Evolutionary conservation across 1,140 invertebrate genomes (phyloP), one percentile per base, ranked within the genome.

Genomic region (Bombus fervidus): DNA sequence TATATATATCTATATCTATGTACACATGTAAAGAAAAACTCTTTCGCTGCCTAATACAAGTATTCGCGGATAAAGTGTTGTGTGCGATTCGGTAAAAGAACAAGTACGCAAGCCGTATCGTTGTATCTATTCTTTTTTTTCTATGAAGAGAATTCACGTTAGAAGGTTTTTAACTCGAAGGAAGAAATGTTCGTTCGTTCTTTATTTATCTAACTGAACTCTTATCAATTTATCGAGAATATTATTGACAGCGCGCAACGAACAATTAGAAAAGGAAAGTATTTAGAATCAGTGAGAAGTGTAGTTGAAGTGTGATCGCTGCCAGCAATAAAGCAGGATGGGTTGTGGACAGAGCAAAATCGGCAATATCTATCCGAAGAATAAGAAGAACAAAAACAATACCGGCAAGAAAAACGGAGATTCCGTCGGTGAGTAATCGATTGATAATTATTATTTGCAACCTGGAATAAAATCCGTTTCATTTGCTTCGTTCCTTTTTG

Each of bases 261-360:
- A 37, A 76, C 31, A 47, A 53, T 34, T 25, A 34, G 6, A 31
- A 31, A 62, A 69, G 43, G 1, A 43, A 69, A 39, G 22, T 57
- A 34, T 22, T 37, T 10, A 15, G 28, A 53, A 3, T 53, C 39
- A 31, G 83, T 80, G 76, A 41, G 31, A 86, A 86, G 87, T 78
- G 87, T 69, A 64, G 41, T 80, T 69, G 41, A 59, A 83, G 87
- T 81, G 85, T 71, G 74, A 73, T 31, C 41, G 28, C n/a, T 66
- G 79, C 3, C 43, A 76, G 82, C n/a, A 87, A 89, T 28, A 85
- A 77, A 86, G 80, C 92, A 94, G 90, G 81, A 96, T 96, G 96
- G 96, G 96, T 95, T 96, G 96, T 94, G 96, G 96, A 83, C 96
- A 96, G 90, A 96, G 96, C 92, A 96, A 96, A 83, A 96, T 96